These are phyloP conservation scores for Syngnathus rostellatus DNA, from an alignment of 2,797 vertebrate genomes.

Conservation along the genomic window DNA sequence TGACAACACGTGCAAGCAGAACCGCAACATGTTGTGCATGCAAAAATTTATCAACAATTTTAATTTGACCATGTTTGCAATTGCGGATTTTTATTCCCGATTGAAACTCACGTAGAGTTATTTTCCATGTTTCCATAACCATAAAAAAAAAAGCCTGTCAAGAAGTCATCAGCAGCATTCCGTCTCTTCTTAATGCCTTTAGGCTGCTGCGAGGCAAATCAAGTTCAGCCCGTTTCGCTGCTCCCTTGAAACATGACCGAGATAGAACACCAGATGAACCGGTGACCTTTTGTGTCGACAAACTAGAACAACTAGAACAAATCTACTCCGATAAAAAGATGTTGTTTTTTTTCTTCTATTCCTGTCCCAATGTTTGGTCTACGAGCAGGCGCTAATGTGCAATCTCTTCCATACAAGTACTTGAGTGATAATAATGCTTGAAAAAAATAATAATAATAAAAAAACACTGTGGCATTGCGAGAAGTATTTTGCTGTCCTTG, in stretches of 20 bases:
- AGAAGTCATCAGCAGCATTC: conserved; percentile 2
- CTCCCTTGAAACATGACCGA: conserved; percentile 22
- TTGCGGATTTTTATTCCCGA: not conserved
- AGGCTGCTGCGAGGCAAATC: conserved; percentile 28
- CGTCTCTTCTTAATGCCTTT: conserved; percentile 2
- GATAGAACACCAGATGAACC: conserved; percentile 29
- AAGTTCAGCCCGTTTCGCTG: conserved; percentile 55
- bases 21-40: not conserved
- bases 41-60: not conserved
- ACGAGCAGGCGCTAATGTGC: not conserved
- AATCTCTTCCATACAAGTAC: not conserved
- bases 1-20: not conserved
- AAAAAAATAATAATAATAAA: not conserved
- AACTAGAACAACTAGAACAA: conserved; percentile 9
- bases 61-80: not conserved
- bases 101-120: not conserved
- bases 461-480: not conserved
- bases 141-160: not conserved
- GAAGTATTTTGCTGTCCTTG: not conserved
- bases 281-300: conserved; percentile 22
- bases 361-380: conserved; percentile 5
- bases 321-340: conserved; percentile 1
- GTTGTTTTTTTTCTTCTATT: not conserved
- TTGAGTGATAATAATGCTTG: not conserved
- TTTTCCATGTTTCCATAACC: not conserved